phyloP scores from a whole-genome alignment of 2,888 invertebrate species.

The Cephus pygmeus region DNA sequence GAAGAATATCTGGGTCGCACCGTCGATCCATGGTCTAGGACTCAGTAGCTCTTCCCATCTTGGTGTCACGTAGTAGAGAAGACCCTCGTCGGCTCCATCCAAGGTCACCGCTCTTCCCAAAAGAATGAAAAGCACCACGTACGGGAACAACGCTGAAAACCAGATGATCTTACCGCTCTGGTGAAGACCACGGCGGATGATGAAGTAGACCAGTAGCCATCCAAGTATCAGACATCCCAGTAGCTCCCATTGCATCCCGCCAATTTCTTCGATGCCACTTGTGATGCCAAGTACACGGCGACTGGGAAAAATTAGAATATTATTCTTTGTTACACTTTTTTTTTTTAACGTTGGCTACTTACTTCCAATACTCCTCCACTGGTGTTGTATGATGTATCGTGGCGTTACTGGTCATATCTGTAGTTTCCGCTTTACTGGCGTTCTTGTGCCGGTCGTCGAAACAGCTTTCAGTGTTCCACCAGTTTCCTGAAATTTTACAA shows the following conservation, averaged over 20 bases:
- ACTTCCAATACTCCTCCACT: constrained; percentile 73
- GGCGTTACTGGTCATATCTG: constrained; percentile 23
- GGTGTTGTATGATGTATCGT: constrained; percentile 63
- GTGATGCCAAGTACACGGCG: constrained; percentile 73
- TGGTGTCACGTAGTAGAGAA: constrained; percentile 77
- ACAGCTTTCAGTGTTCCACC: constrained; percentile 76
- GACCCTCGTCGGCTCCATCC: constrained; percentile 74
- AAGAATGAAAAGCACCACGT: constrained; percentile 76
- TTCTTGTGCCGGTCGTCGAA: constrained; percentile 47
- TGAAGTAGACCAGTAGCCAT: constrained; percentile 78
- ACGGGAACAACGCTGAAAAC: constrained; percentile 82
- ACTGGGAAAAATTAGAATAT: constrained; percentile 60
- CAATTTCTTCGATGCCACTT: constrained; percentile 72
- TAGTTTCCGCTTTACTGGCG: constrained; percentile 16
- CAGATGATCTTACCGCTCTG: constrained; percentile 84
- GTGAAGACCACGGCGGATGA: constrained; percentile 79
- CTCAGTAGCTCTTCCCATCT: constrained; percentile 69
- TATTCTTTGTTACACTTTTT: constrained; percentile 8
- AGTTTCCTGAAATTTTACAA: constrained; percentile 66
- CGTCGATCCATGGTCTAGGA: constrained; percentile 78
- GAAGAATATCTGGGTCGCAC: constrained; percentile 82
- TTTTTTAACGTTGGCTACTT: constrained; percentile 58
- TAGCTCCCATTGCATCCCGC: constrained; percentile 76
- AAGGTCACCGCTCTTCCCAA: constrained; percentile 76
- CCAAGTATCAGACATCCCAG: constrained; percentile 74